Base-by-base conservation (phyloP, 2,888 invertebrate genomes). In the Drosophila quinaria region DNA sequence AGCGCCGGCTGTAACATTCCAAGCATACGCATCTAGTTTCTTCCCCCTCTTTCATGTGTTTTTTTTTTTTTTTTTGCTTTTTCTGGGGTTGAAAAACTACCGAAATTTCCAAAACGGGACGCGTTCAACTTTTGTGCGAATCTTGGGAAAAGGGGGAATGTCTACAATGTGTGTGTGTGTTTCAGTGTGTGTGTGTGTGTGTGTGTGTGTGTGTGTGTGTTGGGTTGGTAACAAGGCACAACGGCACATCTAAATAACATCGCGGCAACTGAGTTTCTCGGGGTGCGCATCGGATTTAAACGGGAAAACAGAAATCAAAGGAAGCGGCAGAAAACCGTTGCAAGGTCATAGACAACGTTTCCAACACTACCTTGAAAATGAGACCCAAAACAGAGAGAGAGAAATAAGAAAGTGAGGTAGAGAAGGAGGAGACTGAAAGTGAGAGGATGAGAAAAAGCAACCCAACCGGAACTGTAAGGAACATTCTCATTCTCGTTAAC, bases 281-380 rank as follows among this genome's bases (percentile, higher is more conserved):
- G 81, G 81, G 85, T 81, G 81, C 81, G 74, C 81, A 68, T 56
- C 67, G 69, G 79, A 84, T 79, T 81, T 79, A 54, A 74, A 70
- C 49, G 44, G 44, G 25, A 60, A 52, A 62, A 29, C 52, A 25
- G 31, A 74, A 69, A 68, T 25, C 58, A 25, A 49, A 39, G 39
- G 44, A 47, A 46, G 47, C 44, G 25, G 35, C 39, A 47, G 44
- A 47, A 51, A 52, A 31, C 11, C 42, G 39, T 47, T 68, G 75
- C 74, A 74, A 74, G 75, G 74, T 74, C 74, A 74, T 33, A 51
- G 52, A 6, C 35, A 49, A 60, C 42, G 41, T 66, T 47, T 66
- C 13, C 13, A 55, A 22, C 31, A 41, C 22, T 41, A 55, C 47
- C 46, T 31, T 31, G 55, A 33, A 55, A 55, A n/a, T 19, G 8